These are phyloP conservation scores for Solenodon paradoxus DNA, from an alignment of 2,113 vertebrate species.

Conservation along the genomic window DNA sequence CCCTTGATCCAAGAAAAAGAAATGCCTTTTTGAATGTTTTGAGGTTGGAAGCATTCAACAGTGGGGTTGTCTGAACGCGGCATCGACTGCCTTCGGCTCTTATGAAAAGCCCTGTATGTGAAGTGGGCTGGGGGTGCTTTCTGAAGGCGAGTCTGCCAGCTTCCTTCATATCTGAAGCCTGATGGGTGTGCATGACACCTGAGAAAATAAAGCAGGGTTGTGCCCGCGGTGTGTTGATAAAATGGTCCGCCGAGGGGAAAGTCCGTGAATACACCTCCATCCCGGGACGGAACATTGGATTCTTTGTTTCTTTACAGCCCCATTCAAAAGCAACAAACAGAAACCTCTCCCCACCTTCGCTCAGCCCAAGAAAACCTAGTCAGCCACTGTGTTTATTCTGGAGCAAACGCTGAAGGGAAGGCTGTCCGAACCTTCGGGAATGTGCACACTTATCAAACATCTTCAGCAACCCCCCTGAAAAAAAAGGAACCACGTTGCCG, in stretches of 20 bases:
- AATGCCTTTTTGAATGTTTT: not conserved
- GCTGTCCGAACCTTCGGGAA: not conserved
- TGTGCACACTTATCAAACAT: not conserved
- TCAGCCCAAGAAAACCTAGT: not conserved
- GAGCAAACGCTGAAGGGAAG: not conserved
- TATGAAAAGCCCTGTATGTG: conserved; percentile 8
- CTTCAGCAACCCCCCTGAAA: not conserved
- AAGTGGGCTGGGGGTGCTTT: not conserved
- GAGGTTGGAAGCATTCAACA: not conserved
- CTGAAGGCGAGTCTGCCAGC: not conserved
- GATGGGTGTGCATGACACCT: conserved; percentile 49
- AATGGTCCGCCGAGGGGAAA: not conserved
- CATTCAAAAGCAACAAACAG: not conserved
- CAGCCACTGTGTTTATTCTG: not conserved
- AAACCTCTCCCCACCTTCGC: not conserved
- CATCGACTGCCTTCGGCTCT: not conserved
- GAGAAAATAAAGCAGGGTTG: conserved; percentile 53
- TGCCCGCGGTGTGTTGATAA: not conserved
- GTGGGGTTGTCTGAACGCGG: not conserved
- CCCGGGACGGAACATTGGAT: conserved; percentile 38
- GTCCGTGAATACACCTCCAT: not conserved
- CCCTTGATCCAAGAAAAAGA: conserved; percentile 14
- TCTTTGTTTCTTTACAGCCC: conserved; percentile 44
- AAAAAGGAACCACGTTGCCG: fast-evolving
- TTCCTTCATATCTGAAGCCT: not conserved